A percentile compares a stretch with the other conserved stretches of the same genome.
Evolutionary conservation across 2,797 vertebrate genomes (phyloP).

Genomic region (Danionella dracula): DNA sequence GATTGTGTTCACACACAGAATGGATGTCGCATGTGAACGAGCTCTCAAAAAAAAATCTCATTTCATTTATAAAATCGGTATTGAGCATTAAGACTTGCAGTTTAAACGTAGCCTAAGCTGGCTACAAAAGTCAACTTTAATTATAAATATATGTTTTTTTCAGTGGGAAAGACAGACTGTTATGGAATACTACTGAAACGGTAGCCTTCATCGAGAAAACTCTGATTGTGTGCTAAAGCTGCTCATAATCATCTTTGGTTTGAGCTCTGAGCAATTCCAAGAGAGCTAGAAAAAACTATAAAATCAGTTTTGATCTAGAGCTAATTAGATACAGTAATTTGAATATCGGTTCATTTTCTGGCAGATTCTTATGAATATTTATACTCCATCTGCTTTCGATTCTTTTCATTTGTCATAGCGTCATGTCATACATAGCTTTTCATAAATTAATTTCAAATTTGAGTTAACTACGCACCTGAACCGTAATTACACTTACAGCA

Average conservation of each 20-base stretch:
- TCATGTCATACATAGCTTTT: conserved; percentile 1
- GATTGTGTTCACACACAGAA: too few species aligned
- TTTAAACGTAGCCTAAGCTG: too few species aligned
- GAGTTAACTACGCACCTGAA: conserved; percentile 1
- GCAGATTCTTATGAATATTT: conserved; percentile 8
- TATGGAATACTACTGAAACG: too few species aligned
- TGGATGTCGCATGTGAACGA: too few species aligned
- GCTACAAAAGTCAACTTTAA: too few species aligned
- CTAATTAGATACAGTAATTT: conserved; percentile 12
- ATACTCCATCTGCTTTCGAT: conserved; percentile 11
- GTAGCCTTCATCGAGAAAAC: too few species aligned
- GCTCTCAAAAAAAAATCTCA: too few species aligned
- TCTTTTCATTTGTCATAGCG: conserved; percentile 6
- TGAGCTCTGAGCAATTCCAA: not conserved
- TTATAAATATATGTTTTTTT: too few species aligned
- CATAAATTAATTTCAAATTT: not conserved
- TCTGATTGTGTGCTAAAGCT: not conserved
- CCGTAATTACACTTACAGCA: conserved; percentile 7
- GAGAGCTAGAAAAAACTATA: not conserved
- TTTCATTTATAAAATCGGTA: too few species aligned
- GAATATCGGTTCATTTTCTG: conserved; percentile 23
- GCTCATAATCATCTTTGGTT: not conserved
- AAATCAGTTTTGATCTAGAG: conserved; percentile 5
- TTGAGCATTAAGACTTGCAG: too few species aligned
- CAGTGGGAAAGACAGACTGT: too few species aligned